Evolutionary conservation across 1,140 invertebrate genomes (phyloP).

Genomic region (Hetaerina americana): DNA sequence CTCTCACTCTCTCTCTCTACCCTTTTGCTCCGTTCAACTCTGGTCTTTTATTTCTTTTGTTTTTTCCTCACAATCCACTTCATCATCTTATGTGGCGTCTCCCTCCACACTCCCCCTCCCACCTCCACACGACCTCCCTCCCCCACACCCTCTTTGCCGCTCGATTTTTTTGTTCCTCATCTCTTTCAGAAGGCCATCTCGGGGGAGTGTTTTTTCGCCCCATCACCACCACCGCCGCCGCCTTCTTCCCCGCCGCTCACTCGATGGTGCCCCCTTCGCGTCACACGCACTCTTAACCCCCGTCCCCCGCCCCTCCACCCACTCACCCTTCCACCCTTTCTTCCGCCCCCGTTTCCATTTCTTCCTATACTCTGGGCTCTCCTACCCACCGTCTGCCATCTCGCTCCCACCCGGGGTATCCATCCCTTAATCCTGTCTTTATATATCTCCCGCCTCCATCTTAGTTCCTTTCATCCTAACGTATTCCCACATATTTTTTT

Average conservation of each 20-base stretch:
- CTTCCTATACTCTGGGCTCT: no score
- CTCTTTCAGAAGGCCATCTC: neutral
- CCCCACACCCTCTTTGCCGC: no score
- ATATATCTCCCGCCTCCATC: no score
- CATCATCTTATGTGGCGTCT: neutral
- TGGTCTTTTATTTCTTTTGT: neutral
- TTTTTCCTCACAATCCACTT: neutral
- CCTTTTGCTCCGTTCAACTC: neutral
- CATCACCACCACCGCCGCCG: neutral
- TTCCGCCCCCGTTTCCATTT: neutral
- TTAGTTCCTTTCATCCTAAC: no score
- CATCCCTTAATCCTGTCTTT: no score
- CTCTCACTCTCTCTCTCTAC: neutral
- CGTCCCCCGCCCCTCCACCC: neutral
- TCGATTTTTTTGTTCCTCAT: no score
- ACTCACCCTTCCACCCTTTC: neutral
- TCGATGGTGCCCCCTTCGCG: neutral
- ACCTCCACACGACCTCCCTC: no score
- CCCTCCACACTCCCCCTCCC: neutral
- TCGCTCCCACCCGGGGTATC: no score
- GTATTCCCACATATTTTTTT: no score
- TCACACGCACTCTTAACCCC: neutral
- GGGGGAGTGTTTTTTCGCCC: neutral
- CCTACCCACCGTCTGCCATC: no score
- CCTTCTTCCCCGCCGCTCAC: neutral